These are phyloP conservation scores for Disparrhopalites patrizii DNA, from an alignment of 2,888 invertebrate species.

Conservation along the genomic window DNA sequence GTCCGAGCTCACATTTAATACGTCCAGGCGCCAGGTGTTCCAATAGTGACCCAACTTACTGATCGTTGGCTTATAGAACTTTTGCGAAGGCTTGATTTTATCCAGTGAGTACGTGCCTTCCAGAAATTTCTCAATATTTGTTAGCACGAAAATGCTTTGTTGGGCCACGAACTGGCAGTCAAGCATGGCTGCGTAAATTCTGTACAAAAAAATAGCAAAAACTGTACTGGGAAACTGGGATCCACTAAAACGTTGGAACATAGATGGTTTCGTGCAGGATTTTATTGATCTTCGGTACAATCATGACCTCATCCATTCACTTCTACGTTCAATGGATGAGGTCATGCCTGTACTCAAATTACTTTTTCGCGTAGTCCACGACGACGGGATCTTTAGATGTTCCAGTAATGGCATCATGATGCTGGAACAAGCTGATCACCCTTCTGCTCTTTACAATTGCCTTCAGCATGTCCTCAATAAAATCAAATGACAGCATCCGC, in stretches of 20 bases:
- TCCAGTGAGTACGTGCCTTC: slow-evolving; percentile 26
- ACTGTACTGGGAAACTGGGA: not conserved
- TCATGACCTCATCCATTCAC: too few species aligned
- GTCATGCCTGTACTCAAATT: slow-evolving; percentile 49
- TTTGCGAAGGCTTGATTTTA: slow-evolving; percentile 28
- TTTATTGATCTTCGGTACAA: too few species aligned
- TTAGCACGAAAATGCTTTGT: slow-evolving; percentile 38
- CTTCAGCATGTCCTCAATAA: slow-evolving; percentile 51
- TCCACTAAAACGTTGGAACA: too few species aligned
- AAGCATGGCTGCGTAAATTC: slow-evolving; percentile 36
- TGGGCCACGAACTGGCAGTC: slow-evolving; percentile 39
- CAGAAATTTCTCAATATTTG: slow-evolving; percentile 34
- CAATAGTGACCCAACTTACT: slow-evolving; percentile 56
- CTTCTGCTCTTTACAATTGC: slow-evolving; percentile 64
- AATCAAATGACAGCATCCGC: slow-evolving; percentile 25
- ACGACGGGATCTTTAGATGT: slow-evolving; percentile 89
- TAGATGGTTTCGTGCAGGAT: too few species aligned
- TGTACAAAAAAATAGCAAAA: slow-evolving; percentile 12
- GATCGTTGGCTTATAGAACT: slow-evolving; percentile 36
- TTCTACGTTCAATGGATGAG: too few species aligned
- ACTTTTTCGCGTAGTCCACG: slow-evolving; percentile 79
- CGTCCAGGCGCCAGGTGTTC: slow-evolving; percentile 59
- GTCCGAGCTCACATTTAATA: too few species aligned
- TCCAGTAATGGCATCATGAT: slow-evolving; percentile 89
- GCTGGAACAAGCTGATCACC: slow-evolving; percentile 83